These are phyloP conservation scores for Patella ulyssiponensis DNA, from an alignment of 2,888 invertebrate species.

Conservation along the genomic window DNA sequence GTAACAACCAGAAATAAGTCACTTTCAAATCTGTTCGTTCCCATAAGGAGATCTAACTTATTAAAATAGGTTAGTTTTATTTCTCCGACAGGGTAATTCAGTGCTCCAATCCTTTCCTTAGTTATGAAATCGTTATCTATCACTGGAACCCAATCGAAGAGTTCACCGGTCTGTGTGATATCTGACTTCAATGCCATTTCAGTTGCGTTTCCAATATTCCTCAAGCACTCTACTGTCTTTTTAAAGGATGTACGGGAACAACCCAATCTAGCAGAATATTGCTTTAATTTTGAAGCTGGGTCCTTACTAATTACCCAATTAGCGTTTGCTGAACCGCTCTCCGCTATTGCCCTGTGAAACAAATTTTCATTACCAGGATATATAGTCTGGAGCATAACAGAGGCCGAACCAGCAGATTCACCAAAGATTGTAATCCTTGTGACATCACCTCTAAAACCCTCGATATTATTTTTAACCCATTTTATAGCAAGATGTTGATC, in stretches of 20 bases:
- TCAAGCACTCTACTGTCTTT: not conserved
- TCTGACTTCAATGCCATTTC: too few species aligned
- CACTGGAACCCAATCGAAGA: not conserved
- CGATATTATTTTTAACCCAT: constrained; percentile 54
- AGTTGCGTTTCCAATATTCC: not conserved
- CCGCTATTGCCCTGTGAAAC: constrained; percentile 48
- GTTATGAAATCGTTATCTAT: not conserved
- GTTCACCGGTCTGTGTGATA: too few species aligned
- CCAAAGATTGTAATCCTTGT: constrained; percentile 51
- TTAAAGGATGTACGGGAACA: not conserved
- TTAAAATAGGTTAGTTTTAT: not conserved
- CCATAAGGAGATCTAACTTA: not conserved
- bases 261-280: not conserved
- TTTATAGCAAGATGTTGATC: constrained; percentile 52
- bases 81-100: not conserved
- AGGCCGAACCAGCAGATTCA: constrained; percentile 52
- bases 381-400: constrained; percentile 43
- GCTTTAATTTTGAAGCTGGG: not conserved
- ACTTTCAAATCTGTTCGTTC: not conserved
- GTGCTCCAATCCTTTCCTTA: not conserved
- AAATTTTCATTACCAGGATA: constrained; percentile 46
- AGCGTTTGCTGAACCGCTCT: constrained; percentile 45
- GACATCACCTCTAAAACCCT: constrained; percentile 46
- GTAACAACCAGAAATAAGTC: not conserved
- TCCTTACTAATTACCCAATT: not conserved